A percentile compares a stretch with the other conserved stretches of the same genome.
phyloP scores from a whole-genome alignment of 2,888 invertebrate species.

The Taphrorychus bicolor region DNA sequence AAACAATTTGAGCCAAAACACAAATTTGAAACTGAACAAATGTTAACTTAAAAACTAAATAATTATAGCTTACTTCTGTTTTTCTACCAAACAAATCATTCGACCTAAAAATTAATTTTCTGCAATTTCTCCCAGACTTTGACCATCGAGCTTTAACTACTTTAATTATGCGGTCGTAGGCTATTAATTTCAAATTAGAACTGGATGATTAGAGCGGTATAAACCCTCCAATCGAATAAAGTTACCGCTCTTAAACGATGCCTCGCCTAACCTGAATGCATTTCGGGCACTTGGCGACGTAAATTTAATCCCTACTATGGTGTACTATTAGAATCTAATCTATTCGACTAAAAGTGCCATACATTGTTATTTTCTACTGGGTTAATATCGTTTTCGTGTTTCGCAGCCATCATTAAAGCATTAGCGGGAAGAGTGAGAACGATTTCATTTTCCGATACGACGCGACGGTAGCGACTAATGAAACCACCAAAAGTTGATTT shows the following conservation, averaged over 20 bases:
- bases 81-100: no score
- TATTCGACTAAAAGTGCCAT: slow-evolving; percentile 36
- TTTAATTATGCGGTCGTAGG: no score
- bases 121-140: no score
- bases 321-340: slow-evolving; percentile 39
- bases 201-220: background rate
- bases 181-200: background rate
- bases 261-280: background rate
- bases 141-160: no score
- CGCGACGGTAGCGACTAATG: slow-evolving; percentile 36
- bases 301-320: slow-evolving; percentile 38
- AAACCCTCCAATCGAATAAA: background rate
- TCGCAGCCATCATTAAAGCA: slow-evolving; percentile 40
- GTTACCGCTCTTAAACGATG: slow-evolving; percentile 10
- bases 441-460: slow-evolving; percentile 41
- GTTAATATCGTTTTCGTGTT: slow-evolving; percentile 42
- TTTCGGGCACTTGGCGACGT: slow-evolving; percentile 15
- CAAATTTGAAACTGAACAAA: no score
- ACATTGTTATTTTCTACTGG: slow-evolving; percentile 37
- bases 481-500: slow-evolving; percentile 37
- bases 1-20: no score
- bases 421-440: slow-evolving; percentile 39
- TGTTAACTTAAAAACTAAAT: no score
- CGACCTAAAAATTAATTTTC: no score
- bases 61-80: no score